A percentile compares a stretch with the other conserved stretches of the same genome.
Conservation (phyloP, 1,140 invertebrate genomes). For the Pogonus chalceus region DNA sequence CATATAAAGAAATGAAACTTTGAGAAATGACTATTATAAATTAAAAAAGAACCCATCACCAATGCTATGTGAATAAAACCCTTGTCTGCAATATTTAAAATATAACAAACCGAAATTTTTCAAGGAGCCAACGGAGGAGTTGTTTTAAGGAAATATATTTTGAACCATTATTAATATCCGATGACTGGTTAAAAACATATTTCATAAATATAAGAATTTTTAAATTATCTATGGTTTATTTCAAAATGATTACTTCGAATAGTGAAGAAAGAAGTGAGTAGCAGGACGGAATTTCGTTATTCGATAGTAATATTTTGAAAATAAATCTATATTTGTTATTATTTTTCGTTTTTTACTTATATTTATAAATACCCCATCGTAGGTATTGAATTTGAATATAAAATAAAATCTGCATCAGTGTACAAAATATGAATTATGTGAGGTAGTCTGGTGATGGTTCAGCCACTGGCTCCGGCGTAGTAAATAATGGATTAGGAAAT, state of each 20-base stretch:
- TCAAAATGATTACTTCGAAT: background rate
- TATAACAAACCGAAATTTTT: background rate
- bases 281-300: too few relatives aligned
- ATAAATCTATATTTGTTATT: too few relatives aligned
- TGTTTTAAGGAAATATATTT: background rate
- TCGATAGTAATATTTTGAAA: too few relatives aligned
- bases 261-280: constrained; percentile 2
- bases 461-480: constrained; percentile 63
- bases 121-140: background rate
- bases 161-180: background rate
- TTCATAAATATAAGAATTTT: background rate
- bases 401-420: background rate
- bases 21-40: constrained; percentile 4
- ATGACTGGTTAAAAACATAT: background rate
- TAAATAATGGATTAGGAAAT: constrained; percentile 89
- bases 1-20: background rate
- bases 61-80: constrained; percentile 2
- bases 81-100: background rate
- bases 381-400: background rate
- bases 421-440: constrained; percentile 29
- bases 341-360: background rate
- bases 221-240: background rate
- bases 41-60: constrained; percentile 3
- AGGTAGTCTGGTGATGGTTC: constrained; percentile 76
- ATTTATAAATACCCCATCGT: background rate